phyloP scores from a whole-genome alignment of 2,113 vertebrate genomes.

The Procapra przewalskii region DNA sequence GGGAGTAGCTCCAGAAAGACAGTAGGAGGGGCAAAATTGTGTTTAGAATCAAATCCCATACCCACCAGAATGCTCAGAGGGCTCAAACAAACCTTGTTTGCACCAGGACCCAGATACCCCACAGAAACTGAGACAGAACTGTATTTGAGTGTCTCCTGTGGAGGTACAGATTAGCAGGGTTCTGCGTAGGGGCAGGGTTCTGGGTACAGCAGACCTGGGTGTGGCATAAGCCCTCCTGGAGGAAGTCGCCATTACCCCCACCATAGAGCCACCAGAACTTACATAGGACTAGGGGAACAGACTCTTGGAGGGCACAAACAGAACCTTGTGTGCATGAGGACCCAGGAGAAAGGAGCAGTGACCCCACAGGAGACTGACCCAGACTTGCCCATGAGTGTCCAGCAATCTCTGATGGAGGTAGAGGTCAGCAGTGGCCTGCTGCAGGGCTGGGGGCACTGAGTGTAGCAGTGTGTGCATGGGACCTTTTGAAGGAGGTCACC shows the following conservation, averaged over 20 bases:
- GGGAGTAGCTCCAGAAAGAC: background rate
- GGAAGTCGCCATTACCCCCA: background rate
- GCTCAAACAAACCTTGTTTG: background rate
- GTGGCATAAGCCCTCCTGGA: background rate
- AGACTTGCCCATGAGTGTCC: background rate
- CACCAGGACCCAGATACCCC: background rate
- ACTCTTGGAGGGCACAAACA: background rate
- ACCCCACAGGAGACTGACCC: background rate
- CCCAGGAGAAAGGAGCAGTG: background rate
- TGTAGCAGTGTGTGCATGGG: background rate
- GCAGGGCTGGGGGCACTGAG: background rate
- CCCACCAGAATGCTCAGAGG: fast-evolving
- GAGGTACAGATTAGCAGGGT: fast-evolving
- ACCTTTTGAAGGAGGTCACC: background rate
- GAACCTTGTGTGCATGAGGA: background rate
- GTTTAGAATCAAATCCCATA: background rate
- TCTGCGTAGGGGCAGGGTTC: background rate
- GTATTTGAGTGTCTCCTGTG: background rate
- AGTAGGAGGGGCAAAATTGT: background rate
- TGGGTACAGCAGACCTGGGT: background rate
- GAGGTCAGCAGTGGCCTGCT: background rate
- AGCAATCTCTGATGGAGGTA: background rate
- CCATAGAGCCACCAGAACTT: background rate
- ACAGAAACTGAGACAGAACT: background rate
- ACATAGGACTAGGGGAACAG: background rate